phyloP scores from a whole-genome alignment of 2,797 vertebrate species.

The Phrynocephalus forsythii region DNA sequence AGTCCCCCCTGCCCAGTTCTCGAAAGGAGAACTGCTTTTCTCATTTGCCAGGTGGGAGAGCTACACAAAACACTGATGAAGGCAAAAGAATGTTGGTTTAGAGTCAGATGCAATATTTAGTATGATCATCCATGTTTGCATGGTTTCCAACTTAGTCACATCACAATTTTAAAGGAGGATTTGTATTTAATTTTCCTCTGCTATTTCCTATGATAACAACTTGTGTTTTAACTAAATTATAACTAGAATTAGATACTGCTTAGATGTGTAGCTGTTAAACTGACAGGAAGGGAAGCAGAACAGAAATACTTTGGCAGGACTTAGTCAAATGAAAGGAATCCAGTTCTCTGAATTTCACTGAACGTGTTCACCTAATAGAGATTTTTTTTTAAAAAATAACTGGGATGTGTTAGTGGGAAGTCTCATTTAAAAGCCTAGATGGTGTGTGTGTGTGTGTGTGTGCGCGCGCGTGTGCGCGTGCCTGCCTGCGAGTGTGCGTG shows the following conservation, averaged over 20 bases:
- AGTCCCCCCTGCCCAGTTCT: neutral
- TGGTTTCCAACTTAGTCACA: neutral
- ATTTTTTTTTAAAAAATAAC: no score
- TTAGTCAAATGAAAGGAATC: neutral
- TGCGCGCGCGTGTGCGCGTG: no score
- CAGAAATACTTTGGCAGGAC: neutral
- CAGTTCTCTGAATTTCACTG: neutral
- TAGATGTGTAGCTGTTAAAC: neutral
- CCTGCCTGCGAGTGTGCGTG: no score
- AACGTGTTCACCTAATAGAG: neutral
- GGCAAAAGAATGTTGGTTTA: neutral
- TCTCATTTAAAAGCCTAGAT: no score
- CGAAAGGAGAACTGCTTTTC: neutral
- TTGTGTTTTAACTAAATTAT: constrained; percentile 7
- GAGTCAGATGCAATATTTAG: neutral
- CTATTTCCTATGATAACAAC: constrained; percentile 9
- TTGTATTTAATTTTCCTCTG: neutral
- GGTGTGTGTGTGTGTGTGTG: no score
- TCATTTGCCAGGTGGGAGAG: neutral
- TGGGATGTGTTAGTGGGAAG: no score
- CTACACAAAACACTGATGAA: neutral
- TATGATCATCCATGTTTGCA: neutral
- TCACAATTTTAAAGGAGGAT: neutral
- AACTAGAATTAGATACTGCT: neutral
- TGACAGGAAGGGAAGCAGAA: neutral